Evolutionary conservation across 2,888 invertebrate species (phyloP), one percentile per base, ranked within the genome.

Genomic region (Dynastes grantii): DNA sequence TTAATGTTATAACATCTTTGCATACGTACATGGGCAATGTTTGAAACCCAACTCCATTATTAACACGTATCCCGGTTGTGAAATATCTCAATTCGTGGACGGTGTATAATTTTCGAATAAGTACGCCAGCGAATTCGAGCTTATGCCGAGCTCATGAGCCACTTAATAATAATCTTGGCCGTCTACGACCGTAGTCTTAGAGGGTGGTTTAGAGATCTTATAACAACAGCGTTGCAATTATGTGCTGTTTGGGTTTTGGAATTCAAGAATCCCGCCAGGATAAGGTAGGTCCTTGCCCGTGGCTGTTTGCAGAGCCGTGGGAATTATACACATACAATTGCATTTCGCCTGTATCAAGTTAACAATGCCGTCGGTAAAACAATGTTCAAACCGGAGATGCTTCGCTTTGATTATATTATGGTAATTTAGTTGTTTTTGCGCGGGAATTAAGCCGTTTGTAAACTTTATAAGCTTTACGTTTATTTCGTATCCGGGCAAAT

Each of bases 221-320:
- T 81, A 83, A 85, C 85, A 85, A 85, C 85, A 85, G 82, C 82
- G 79, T 83, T 81, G 84, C 84, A 85, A 85, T 85, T 85, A 85
- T 84, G 84, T 82, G 84, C 83, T 81, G 83, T 81, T 81, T 81
- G 81, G 83, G 80, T 81, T 80, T 58, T 78, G 78, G 81, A 81
- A 81, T 81, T 82, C 83, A 82, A 83, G 83, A 82, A 82, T 83
- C 81, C 81, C 77, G 78, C 63, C 82, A 80, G 81, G 81, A 80
- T 81, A 81, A 81, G 83, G 81, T 77, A 82, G 83, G 83, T 83
- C 83, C 83, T 82, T 80, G 81, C 83, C 82, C 75, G 68, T 68
- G 82, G 83, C 81, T 83, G 83, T 83, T 83, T 83, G 83, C 81
- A 78, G 79, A 83, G 81, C 80, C 82, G 80, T 79, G 82, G 81